A percentile compares a stretch with the other conserved stretches of the same genome.
These are phyloP conservation scores for Leucopternis melanops DNA, from an alignment of 2,113 vertebrate genomes.

Conservation along the genomic window DNA sequence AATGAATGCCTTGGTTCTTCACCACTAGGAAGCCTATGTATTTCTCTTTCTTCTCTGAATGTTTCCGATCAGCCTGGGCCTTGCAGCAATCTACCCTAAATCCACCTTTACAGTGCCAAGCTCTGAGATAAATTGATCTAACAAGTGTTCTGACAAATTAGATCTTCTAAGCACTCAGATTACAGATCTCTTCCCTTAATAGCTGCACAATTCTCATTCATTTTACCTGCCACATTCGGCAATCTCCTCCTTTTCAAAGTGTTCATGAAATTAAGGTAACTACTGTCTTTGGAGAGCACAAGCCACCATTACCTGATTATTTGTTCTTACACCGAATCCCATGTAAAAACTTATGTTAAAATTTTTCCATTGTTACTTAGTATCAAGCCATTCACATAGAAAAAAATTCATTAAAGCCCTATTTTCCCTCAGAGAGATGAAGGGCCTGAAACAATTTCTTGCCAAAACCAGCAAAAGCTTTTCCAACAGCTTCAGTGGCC, in stretches of 20 bases:
- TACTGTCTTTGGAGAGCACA: neutral
- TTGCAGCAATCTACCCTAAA: neutral
- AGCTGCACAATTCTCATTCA: neutral
- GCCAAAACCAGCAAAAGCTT: neutral
- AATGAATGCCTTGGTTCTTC: neutral
- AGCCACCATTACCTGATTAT: neutral
- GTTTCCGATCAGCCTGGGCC: neutral
- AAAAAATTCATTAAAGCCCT: neutral
- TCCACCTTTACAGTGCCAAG: neutral
- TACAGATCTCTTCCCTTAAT: neutral
- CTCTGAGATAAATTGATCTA: neutral
- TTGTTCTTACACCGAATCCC: neutral
- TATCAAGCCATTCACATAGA: neutral
- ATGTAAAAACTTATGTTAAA: neutral
- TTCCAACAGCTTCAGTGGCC: neutral
- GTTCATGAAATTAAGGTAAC: neutral
- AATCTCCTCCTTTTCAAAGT: neutral
- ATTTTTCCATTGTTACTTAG: neutral
- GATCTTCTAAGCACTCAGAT: neutral
- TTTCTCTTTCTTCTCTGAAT: neutral
- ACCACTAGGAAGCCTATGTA: neutral
- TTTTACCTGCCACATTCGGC: neutral
- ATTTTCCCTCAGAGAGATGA: neutral
- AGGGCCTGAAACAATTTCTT: neutral
- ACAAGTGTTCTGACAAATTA: neutral